Evolutionary conservation across 2,888 invertebrate species (phyloP).

Genomic region (Drosophila silvestris): DNA sequence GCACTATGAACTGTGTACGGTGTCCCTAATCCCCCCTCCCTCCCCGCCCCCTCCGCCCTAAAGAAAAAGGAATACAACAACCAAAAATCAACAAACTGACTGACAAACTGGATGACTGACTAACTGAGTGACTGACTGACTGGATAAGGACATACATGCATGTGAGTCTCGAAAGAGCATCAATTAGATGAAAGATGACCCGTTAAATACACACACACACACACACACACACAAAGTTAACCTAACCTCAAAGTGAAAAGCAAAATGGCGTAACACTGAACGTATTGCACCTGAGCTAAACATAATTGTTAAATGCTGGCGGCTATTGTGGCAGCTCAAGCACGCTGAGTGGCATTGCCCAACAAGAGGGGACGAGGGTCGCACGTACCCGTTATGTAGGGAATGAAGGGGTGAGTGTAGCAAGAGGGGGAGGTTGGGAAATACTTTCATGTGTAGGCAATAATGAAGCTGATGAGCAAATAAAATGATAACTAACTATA

Average conservation of each 20-base stretch:
- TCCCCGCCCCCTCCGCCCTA: not conserved
- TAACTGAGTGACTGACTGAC: constrained; percentile 24
- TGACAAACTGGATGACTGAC: constrained; percentile 8
- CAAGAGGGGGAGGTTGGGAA: not conserved
- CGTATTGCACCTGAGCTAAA: constrained; percentile 39
- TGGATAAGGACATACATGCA: constrained; percentile 28
- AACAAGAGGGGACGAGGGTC: not conserved
- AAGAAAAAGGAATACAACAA: not conserved
- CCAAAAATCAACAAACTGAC: constrained; percentile 12
- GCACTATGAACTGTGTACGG: constrained; percentile 41
- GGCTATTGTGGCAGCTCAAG: constrained; percentile 46
- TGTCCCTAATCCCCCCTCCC: constrained; percentile 3
- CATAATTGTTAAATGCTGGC: constrained; percentile 42
- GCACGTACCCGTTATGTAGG: not conserved
- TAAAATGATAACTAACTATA: constrained; percentile 59
- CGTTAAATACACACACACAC: constrained; percentile 22
- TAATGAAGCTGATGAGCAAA: constrained; percentile 66
- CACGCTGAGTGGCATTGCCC: constrained; percentile 48
- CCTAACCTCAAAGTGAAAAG: constrained; percentile 20
- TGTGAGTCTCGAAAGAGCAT: constrained; percentile 27
- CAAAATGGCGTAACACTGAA: constrained; percentile 28
- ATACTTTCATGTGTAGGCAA: constrained; percentile 15
- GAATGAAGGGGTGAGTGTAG: not conserved
- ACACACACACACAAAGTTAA: constrained; percentile 8
- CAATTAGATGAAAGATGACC: constrained; percentile 48